Conservation (phyloP, 2,797 vertebrate genomes). For the Eulemur mongoz region DNA sequence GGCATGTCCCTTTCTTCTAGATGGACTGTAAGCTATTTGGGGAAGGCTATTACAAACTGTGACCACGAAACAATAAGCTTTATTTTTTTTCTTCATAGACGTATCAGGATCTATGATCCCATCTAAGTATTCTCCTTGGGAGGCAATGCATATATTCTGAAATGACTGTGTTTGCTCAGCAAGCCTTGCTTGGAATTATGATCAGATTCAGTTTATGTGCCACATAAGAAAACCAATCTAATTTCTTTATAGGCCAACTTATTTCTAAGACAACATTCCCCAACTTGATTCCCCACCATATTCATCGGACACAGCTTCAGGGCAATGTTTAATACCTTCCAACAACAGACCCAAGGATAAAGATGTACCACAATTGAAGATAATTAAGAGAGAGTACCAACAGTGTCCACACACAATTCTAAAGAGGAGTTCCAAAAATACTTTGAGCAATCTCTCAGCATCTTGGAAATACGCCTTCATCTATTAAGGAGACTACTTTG, state of each 20-base stretch:
- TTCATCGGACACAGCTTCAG: not conserved
- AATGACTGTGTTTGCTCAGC: not conserved
- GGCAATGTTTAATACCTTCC: not conserved
- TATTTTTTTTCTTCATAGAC: not conserved
- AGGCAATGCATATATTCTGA: not conserved
- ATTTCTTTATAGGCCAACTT: not conserved
- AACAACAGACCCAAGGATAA: not conserved
- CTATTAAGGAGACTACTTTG: not conserved
- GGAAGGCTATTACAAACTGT: not conserved
- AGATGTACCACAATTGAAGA: not conserved
- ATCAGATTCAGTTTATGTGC: not conserved
- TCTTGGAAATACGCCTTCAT: not conserved
- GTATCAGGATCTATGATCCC: not conserved
- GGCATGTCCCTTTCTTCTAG: not conserved
- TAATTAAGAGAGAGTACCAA: not conserved
- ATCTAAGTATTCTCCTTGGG: not conserved
- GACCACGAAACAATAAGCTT: not conserved
- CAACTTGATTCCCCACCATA: not conserved
- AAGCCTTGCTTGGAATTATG: constrained; percentile 6
- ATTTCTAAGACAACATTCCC: not conserved
- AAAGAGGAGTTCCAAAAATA: not conserved
- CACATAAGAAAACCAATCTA: not conserved
- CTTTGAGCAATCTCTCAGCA: not conserved
- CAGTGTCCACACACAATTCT: not conserved
- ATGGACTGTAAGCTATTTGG: not conserved